Conservation (phyloP, 2,888 invertebrate species). For the Drosophila recens region DNA sequence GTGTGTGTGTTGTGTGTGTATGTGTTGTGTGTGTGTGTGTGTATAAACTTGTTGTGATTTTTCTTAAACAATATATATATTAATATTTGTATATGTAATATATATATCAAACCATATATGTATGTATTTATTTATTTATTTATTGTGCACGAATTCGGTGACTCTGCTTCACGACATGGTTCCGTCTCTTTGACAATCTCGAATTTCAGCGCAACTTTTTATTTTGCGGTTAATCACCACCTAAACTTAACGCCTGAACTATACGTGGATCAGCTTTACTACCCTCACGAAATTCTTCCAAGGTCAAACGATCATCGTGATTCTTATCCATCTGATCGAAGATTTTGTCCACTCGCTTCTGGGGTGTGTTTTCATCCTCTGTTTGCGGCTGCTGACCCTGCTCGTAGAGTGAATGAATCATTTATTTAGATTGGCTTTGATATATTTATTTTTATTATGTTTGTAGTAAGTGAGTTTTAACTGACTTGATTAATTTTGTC, state of each 20-base stretch:
- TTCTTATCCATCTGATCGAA: conserved; percentile 99
- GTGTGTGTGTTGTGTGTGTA: too few species aligned
- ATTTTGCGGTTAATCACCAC: conserved; percentile 94
- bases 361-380: conserved; percentile 96
- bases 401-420: conserved; percentile 48
- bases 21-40: too few species aligned
- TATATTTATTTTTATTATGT: not conserved
- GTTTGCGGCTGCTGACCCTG: conserved; percentile 95
- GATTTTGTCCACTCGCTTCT: conserved; percentile 98
- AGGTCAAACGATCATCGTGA: conserved; percentile 97
- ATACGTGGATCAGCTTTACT: conserved; percentile 99
- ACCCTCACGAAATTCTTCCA: conserved; percentile 99
- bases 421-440: not conserved
- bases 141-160: conserved; percentile 61
- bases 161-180: conserved; percentile 43
- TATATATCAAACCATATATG: conserved; percentile 29
- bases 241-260: conserved; percentile 96
- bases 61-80: conserved; percentile 27
- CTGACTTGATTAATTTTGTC: too few species aligned
- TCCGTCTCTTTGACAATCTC: conserved; percentile 90
- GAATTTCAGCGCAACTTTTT: conserved; percentile 86
- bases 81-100: conserved; percentile 21
- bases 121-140: conserved; percentile 36
- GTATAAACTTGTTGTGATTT: conserved; percentile 33
- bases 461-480: too few species aligned